Evolutionary conservation across 1,140 invertebrate genomes (phyloP).

Genomic region (Hycleus phaleratus): DNA sequence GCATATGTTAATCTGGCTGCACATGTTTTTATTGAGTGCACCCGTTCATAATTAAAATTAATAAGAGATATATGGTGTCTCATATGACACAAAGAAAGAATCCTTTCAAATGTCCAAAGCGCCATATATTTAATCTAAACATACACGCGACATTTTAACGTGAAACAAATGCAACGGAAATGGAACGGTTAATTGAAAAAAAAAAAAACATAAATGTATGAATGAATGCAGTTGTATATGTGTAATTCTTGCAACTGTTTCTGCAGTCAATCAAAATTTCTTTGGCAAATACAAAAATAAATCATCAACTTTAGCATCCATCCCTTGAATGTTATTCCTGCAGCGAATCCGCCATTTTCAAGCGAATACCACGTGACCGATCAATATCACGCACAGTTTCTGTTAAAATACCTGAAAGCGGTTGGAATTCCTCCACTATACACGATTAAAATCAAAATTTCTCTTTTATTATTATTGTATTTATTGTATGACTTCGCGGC

Average conservation of each 20-base stretch:
- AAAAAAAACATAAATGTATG: background rate
- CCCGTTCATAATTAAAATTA: constrained; percentile 9
- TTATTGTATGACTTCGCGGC: constrained; percentile 26
- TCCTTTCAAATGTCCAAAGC: constrained; percentile 1
- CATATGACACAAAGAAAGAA: background rate
- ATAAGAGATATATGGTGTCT: constrained; percentile 7
- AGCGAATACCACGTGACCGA: constrained; percentile 1
- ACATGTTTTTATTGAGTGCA: constrained; percentile 4
- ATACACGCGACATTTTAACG: constrained; percentile 5
- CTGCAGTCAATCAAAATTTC: too few relatives aligned
- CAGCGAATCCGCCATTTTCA: too few relatives aligned
- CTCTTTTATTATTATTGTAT: background rate
- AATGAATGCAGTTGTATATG: too few relatives aligned
- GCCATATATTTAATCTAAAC: background rate
- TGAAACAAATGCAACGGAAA: constrained; percentile 6
- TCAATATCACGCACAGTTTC: background rate
- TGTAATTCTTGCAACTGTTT: too few relatives aligned
- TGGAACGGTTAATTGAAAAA: constrained; percentile 5
- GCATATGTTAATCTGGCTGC: constrained; percentile 2
- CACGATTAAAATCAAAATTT: too few relatives aligned
- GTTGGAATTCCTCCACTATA: too few relatives aligned
- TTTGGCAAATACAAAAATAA: too few relatives aligned
- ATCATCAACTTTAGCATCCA: too few relatives aligned
- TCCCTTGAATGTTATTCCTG: too few relatives aligned
- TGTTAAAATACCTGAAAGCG: too few relatives aligned